Percentiles rank a stretch among this genome's conserved stretches.
These are phyloP conservation scores for Prochilodus magdalenae DNA, from an alignment of 2,113 vertebrate genomes.

Conservation along the genomic window DNA sequence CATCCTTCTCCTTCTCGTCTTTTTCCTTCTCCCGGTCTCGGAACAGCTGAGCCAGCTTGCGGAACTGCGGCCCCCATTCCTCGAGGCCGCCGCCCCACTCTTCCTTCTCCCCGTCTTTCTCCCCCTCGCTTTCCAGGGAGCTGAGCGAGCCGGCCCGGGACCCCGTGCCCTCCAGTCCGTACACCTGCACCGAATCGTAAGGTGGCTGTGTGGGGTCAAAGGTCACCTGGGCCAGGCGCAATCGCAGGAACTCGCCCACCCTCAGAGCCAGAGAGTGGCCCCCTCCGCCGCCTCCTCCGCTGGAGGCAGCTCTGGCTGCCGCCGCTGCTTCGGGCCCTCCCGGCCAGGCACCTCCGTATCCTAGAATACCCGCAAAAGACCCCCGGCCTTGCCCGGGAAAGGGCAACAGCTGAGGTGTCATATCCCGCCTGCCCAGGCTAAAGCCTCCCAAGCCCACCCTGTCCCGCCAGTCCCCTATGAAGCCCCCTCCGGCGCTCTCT, in stretches of 20 bases:
- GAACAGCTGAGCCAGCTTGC: conserved; percentile 86
- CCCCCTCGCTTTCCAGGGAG: conserved; percentile 84
- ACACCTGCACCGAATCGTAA: conserved; percentile 91
- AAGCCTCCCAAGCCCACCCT: conserved; percentile 74
- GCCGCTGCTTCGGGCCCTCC: conserved; percentile 65
- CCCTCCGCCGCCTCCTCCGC: conserved; percentile 48
- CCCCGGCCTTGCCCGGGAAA: conserved; percentile 73
- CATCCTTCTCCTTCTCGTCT: conserved; percentile 60
- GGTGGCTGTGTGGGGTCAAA: conserved; percentile 87
- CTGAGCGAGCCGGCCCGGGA: conserved; percentile 88
- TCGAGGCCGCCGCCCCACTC: conserved; percentile 78
- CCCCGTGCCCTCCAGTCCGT: conserved; percentile 87
- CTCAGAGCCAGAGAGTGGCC: conserved; percentile 77
- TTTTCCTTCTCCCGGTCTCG: conserved; percentile 75
- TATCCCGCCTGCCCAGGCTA: conserved; percentile 76
- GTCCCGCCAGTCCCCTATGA: conserved; percentile 78
- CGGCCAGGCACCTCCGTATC: conserved; percentile 73
- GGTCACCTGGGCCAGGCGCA: conserved; percentile 86
- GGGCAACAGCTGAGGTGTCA: conserved; percentile 77
- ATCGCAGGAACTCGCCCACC: conserved; percentile 84
- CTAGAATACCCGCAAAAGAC: conserved; percentile 68
- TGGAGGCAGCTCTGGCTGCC: conserved; percentile 57
- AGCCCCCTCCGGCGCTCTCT: conserved; percentile 63
- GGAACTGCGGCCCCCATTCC: conserved; percentile 88
- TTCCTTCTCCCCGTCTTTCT: conserved; percentile 74